Evolutionary conservation across 2,113 vertebrate genomes (phyloP).

Genomic region (Phalacrocorax aristotelis): DNA sequence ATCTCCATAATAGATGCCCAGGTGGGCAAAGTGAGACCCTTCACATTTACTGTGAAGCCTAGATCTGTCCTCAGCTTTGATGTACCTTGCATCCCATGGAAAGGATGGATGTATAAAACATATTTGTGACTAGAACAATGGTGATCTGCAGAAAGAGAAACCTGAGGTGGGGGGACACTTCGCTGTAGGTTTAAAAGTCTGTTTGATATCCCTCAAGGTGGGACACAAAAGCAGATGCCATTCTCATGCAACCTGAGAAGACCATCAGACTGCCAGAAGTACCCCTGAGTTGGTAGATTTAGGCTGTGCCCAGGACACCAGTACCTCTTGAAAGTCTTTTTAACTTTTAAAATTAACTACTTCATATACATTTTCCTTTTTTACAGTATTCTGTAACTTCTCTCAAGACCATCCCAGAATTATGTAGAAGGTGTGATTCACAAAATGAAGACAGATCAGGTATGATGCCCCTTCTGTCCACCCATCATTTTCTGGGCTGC

Average conservation of each 20-base stretch:
- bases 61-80: background rate
- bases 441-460: conserved; percentile 91
- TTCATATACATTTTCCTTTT: background rate
- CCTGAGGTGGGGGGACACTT: background rate
- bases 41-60: background rate
- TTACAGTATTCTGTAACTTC: conserved; percentile 91
- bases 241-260: background rate
- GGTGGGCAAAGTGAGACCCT: background rate
- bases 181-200: background rate
- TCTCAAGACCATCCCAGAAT: conserved; percentile 93
- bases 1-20: background rate
- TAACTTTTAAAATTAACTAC: background rate
- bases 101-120: background rate
- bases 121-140: background rate
- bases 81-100: background rate
- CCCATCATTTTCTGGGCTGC: background rate
- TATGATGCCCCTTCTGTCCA: conserved; percentile 51
- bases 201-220: background rate
- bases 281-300: background rate
- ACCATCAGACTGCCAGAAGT: background rate
- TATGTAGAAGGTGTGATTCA: conserved; percentile 90
- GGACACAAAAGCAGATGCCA: background rate
- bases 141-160: background rate
- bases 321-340: background rate
- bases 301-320: background rate